Evolutionary conservation across 2,113 vertebrate species (phyloP).

Genomic region (Tonatia bakeri): DNA sequence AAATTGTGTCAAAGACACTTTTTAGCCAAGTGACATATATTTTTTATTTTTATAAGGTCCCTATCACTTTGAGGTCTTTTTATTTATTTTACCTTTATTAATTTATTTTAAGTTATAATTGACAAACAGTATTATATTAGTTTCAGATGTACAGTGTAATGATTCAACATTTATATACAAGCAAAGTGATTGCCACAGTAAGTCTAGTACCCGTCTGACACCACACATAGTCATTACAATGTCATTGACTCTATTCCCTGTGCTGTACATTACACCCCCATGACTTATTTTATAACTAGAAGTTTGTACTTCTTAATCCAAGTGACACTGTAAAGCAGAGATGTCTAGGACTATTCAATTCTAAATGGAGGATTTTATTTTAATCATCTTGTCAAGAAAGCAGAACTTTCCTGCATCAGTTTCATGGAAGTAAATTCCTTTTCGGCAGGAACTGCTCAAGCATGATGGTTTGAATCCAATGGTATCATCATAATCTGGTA

Average conservation of each 20-base stretch:
- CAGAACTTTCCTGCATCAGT: not conserved
- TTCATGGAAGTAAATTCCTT: conserved; percentile 3
- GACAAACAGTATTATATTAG: not conserved
- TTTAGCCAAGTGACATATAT: not conserved
- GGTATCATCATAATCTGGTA: not conserved
- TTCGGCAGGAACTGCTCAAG: not conserved
- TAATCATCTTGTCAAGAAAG: not conserved
- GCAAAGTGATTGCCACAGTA: not conserved
- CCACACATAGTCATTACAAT: not conserved
- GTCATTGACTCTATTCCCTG: not conserved
- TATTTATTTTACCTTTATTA: not conserved
- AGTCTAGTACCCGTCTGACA: not conserved
- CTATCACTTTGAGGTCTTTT: not conserved
- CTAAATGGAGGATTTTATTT: not conserved
- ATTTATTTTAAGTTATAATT: not conserved
- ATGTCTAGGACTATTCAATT: not conserved
- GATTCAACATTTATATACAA: too few species aligned
- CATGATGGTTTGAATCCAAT: conserved; percentile 9
- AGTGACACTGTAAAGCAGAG: not conserved
- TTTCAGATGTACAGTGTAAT: not conserved
- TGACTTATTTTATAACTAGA: not conserved
- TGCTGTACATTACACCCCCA: too few species aligned
- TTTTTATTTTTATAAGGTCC: not conserved
- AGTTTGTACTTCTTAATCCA: not conserved
- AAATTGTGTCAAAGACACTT: not conserved